Percentiles rank a stretch among this genome's conserved stretches.
phyloP scores from a whole-genome alignment of 2,113 vertebrate genomes.

The Podiceps cristatus region DNA sequence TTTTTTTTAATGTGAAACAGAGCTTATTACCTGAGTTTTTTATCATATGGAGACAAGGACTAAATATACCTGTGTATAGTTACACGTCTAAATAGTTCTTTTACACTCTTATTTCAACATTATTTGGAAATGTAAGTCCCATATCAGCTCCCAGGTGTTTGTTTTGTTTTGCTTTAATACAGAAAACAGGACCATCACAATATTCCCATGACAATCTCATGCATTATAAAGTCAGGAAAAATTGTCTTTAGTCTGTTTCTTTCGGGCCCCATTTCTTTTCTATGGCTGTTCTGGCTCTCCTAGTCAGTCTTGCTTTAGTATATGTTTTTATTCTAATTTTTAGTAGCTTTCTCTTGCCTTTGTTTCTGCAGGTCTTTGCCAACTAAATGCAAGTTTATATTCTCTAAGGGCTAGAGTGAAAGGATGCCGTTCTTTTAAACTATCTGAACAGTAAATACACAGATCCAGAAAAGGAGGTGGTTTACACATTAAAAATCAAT shows the following conservation, averaged over 20 bases:
- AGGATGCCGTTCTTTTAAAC: neutral
- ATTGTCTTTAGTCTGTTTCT: neutral
- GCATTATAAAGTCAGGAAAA: neutral
- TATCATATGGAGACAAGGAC: neutral
- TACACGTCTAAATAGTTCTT: neutral
- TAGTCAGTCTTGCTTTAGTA: neutral
- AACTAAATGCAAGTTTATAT: neutral
- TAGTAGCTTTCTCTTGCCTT: neutral
- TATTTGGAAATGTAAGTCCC: neutral
- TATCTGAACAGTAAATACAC: neutral
- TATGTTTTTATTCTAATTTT: neutral
- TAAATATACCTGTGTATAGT: neutral
- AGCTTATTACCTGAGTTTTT: neutral
- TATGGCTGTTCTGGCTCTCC: neutral
- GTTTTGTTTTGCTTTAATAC: neutral
- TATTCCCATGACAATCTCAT: neutral
- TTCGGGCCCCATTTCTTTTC: neutral
- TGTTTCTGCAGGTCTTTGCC: neutral
- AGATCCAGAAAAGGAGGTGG: neutral
- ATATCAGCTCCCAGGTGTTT: neutral
- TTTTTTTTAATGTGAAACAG: neutral
- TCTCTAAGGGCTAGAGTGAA: neutral
- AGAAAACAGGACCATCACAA: neutral
- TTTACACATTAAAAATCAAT: neutral
- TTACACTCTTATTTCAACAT: neutral